Base-by-base conservation (phyloP, 1,140 invertebrate genomes). In the Leptinotarsa texana region DNA sequence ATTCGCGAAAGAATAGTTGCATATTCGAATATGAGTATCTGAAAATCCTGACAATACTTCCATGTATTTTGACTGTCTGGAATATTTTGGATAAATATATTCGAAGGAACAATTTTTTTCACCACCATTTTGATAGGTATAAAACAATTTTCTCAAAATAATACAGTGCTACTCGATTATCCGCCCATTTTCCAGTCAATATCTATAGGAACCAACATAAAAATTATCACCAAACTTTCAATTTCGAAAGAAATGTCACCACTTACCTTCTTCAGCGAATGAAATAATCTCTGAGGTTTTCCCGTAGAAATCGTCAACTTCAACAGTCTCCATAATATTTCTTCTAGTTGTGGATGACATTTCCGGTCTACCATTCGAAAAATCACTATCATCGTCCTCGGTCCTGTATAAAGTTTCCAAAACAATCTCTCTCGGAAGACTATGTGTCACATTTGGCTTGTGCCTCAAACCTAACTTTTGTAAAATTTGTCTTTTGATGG, bases 211-310 rank as follows among this genome's bases (percentile, higher is more conserved):
- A 33, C 6, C 33, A 11, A 11, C 33, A 42, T 42, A 11, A 42
- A 42, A 11, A 42, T 42, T 3, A 11, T 8, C 11, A 42, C 33
- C 11, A 42, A 42, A 42, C 33, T 11, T 42, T 42, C 11, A 11
- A 42, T 42, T 42, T 3, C 8, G 33, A 42, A 42, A 42, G 2
- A 13, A 17, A 57, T 57, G 4, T 57, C 13, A 4, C 1, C 51
- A 85, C 88, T 89, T 87, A 94, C 93, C 93, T 86, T 91, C 90
- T 83, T 94, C 93, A 5, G 93, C 92, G 82, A 95, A 95, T 15
- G 92, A 91, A 79, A 94, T 94, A 80, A 95, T 93, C 85, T 94
- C 93, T 27, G 92, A 92, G 5, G 93, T 94, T 75, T 90, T 90
- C 13, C 91, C 93, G 84, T 92, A 93, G 82, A 92, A 93, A 79